Evolutionary conservation across 2,113 vertebrate genomes (phyloP).

Genomic region (Solea senegalensis): DNA sequence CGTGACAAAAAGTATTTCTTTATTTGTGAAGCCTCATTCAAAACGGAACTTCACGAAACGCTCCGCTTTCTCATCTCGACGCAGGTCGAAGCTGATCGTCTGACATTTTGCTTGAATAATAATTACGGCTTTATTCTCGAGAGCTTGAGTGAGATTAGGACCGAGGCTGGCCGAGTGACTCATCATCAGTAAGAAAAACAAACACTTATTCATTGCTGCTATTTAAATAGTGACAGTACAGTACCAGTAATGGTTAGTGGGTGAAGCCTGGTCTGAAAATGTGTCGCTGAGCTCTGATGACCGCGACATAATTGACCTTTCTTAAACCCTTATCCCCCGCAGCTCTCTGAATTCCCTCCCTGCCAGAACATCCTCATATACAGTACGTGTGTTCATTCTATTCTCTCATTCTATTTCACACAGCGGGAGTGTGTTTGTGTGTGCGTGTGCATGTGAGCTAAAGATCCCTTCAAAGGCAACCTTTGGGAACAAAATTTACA

Average conservation of each 20-base stretch:
- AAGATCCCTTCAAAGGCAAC: background rate
- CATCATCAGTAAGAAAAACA: constrained; percentile 20
- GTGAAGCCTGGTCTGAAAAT: constrained; percentile 21
- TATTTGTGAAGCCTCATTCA: no score
- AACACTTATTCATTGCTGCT: constrained; percentile 62
- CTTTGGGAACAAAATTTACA: background rate
- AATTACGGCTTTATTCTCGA: no score
- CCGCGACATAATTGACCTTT: constrained; percentile 21
- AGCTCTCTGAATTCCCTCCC: background rate
- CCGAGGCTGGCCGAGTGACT: background rate
- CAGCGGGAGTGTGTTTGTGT: background rate
- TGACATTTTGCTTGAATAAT: no score
- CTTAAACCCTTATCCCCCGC: background rate
- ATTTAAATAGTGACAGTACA: constrained; percentile 21
- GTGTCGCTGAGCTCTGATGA: constrained; percentile 25
- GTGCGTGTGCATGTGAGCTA: background rate
- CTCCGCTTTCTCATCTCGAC: no score
- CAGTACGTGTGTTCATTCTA: background rate
- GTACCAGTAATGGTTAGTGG: constrained; percentile 15
- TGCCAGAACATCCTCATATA: constrained; percentile 3
- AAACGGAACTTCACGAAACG: no score
- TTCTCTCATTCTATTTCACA: constrained; percentile 12
- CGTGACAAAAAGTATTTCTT: no score
- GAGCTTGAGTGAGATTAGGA: no score
- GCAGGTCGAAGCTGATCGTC: no score